A percentile compares a stretch with the other conserved stretches of the same genome.
phyloP scores from a whole-genome alignment of 2,888 invertebrate genomes.

The Drosophila ustulata region DNA sequence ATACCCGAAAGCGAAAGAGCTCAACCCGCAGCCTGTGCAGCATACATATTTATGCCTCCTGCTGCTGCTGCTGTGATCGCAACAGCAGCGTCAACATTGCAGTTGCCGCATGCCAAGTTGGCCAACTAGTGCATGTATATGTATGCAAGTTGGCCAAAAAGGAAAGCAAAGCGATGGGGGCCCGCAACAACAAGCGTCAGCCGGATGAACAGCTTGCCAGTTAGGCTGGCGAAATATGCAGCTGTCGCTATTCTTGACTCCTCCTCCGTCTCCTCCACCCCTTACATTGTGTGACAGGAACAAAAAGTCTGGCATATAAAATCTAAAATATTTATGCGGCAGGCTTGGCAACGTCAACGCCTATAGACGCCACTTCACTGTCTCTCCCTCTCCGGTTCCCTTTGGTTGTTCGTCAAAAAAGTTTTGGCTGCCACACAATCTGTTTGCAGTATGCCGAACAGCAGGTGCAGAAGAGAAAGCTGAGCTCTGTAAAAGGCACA shows the following conservation, averaged over 20 bases:
- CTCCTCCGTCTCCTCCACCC: background rate
- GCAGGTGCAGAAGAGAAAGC: background rate
- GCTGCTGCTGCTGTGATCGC: conserved; percentile 34
- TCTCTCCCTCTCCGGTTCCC: background rate
- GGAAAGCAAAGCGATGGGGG: background rate
- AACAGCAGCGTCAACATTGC: conserved; percentile 77
- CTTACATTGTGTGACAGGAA: conserved; percentile 22
- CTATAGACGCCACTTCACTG: background rate
- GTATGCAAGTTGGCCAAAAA: conserved; percentile 10
- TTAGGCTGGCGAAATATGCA: conserved; percentile 74
- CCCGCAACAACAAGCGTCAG: conserved; percentile 64
- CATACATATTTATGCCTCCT: conserved; percentile 31
- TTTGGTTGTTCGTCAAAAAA: conserved; percentile 65
- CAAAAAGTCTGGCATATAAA: conserved; percentile 48
- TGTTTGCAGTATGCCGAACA: background rate
- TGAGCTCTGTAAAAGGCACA: conserved; percentile 29
- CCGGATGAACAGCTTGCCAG: conserved; percentile 73
- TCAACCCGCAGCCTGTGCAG: conserved; percentile 39
- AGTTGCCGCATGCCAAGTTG: conserved; percentile 73
- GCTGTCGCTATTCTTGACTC: conserved; percentile 33
- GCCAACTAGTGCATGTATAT: conserved; percentile 53
- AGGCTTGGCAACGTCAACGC: conserved; percentile 54
- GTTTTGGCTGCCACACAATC: conserved; percentile 42
- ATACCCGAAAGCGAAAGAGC: conserved; percentile 48
- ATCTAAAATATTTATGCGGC: conserved; percentile 79